A percentile compares a stretch with the other conserved stretches of the same genome.
Evolutionary conservation across 2,113 vertebrate species (phyloP).

Genomic region (Toxotes chatareus): DNA sequence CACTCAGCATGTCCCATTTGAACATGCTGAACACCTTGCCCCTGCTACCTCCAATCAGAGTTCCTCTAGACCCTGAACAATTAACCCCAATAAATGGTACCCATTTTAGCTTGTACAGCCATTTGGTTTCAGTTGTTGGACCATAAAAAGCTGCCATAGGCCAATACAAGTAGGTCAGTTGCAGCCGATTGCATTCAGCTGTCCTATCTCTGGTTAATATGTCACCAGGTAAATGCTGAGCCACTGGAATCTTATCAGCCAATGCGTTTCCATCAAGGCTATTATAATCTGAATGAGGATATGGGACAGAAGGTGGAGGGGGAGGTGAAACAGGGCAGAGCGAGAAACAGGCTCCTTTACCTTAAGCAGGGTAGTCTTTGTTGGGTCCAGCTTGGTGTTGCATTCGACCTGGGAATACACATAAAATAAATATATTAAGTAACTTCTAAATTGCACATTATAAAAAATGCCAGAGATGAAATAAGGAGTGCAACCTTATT

Average conservation of each 20-base stretch:
- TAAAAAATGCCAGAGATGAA: background rate
- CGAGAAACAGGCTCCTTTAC: conserved; percentile 63
- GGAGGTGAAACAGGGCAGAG: background rate
- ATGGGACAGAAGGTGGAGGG: background rate
- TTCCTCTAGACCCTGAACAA: conserved; percentile 49
- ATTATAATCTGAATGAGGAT: conserved; percentile 57
- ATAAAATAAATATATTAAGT: background rate
- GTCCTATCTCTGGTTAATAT: conserved; percentile 75
- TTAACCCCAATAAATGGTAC: conserved; percentile 55
- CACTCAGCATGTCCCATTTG: background rate
- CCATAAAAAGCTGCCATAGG: conserved; percentile 56
- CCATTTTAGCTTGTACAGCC: conserved; percentile 45
- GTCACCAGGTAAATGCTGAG: conserved; percentile 82
- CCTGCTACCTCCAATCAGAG: conserved; percentile 32
- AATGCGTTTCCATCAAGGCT: conserved; percentile 59
- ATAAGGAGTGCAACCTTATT: background rate
- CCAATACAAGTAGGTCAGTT: conserved; percentile 75
- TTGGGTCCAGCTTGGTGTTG: conserved; percentile 89
- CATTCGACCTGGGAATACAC: conserved; percentile 83
- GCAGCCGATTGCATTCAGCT: conserved; percentile 48
- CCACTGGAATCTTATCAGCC: conserved; percentile 79
- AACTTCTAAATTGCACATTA: background rate
- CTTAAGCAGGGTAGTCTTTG: conserved; percentile 88
- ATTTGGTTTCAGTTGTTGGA: conserved; percentile 48
- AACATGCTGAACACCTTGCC: conserved; percentile 23